A percentile compares a stretch with the other conserved stretches of the same genome.
Evolutionary conservation across 2,888 invertebrate genomes (phyloP).

Genomic region (Linnaemya vulpina): DNA sequence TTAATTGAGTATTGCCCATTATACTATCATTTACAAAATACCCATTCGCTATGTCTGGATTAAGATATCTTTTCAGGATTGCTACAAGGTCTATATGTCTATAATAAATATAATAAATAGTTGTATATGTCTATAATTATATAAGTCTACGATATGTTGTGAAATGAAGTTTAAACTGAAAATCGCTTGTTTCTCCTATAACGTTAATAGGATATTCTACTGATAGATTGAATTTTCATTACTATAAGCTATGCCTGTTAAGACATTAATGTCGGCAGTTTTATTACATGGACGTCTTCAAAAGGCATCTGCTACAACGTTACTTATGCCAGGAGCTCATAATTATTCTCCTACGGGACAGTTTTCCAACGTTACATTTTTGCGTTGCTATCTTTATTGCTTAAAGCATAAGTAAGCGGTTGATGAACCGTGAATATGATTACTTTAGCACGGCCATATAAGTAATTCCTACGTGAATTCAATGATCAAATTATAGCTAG

Average conservation of each 20-base stretch:
- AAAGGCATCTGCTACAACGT: conserved; percentile 73
- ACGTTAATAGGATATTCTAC: too few relatives aligned
- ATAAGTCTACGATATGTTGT: too few relatives aligned
- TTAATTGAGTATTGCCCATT: not conserved
- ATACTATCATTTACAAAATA: not conserved
- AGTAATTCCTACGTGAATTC: not conserved
- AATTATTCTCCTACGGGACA: conserved; percentile 47
- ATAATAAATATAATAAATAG: not conserved
- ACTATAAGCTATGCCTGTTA: not conserved
- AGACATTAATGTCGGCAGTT: not conserved
- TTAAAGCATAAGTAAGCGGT: not conserved
- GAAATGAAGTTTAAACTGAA: too few relatives aligned
- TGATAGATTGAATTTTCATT: not conserved
- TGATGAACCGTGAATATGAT: not conserved
- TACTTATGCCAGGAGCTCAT: conserved; percentile 78
- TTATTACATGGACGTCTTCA: not conserved
- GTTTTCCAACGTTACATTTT: not conserved
- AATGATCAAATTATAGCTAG: not conserved
- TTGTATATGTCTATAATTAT: too few relatives aligned
- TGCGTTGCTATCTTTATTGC: not conserved
- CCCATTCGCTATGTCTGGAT: not conserved
- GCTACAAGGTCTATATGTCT: not conserved
- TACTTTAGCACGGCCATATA: not conserved
- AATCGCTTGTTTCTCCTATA: too few relatives aligned
- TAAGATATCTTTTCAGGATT: not conserved